phyloP scores from a whole-genome alignment of 2,888 invertebrate species.

The Scaptodrosophila latifasciaeformis region DNA sequence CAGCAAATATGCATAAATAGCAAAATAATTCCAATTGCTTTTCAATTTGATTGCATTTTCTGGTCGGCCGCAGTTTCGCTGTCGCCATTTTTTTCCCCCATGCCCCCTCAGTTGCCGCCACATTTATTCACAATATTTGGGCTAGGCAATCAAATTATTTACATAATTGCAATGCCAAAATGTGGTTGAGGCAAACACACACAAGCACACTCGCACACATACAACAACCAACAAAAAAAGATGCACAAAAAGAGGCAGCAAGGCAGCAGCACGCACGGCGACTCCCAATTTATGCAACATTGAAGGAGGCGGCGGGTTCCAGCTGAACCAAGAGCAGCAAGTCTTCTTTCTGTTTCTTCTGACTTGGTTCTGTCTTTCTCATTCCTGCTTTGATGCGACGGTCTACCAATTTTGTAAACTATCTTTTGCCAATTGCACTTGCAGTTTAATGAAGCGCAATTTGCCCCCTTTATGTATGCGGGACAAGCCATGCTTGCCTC shows the following conservation, averaged over 20 bases:
- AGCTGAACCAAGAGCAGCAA: no score
- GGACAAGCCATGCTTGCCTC: no score
- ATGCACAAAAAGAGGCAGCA: no score
- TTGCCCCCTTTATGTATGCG: no score
- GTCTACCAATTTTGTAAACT: slow-evolving; percentile 40
- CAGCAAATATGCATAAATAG: slow-evolving; percentile 3
- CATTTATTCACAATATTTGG: slow-evolving; percentile 56
- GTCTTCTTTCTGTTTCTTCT: no score
- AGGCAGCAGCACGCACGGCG: no score
- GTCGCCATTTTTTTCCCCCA: neutral
- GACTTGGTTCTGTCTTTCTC: no score
- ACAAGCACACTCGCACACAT: no score
- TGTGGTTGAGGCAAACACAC: slow-evolving; percentile 5
- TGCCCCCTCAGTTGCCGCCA: slow-evolving; percentile 20
- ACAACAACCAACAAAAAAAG: no score
- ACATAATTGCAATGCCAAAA: slow-evolving; percentile 50
- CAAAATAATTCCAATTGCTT: slow-evolving; percentile 10
- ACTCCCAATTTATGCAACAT: no score
- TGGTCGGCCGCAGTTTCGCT: slow-evolving; percentile 35
- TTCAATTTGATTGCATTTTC: slow-evolving; percentile 54
- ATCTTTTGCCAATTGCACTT: slow-evolving; percentile 53
- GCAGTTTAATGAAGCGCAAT: slow-evolving; percentile 64
- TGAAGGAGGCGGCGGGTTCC: no score
- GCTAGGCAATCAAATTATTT: slow-evolving; percentile 58
- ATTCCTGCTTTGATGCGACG: slow-evolving; percentile 8